Evolutionary conservation across 2,888 invertebrate species (phyloP), one percentile per base, ranked within the genome.

Genomic region (Meloe dianella): DNA sequence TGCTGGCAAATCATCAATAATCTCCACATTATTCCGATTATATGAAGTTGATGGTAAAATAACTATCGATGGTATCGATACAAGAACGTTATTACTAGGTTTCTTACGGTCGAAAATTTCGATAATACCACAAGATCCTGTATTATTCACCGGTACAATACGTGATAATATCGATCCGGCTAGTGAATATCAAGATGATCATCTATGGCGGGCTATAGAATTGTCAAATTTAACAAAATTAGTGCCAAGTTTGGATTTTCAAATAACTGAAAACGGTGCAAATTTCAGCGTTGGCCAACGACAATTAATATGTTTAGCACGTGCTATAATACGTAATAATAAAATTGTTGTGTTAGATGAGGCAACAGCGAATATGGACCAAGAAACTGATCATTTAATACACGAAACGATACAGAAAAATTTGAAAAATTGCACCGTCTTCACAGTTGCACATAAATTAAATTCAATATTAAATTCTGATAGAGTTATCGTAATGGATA

Each of bases 151-250:
- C 0, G 96, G 95, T 54, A 91, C 93, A 9, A 87, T 97, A 85
- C 86, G 96, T 1, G 90, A 90, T 77, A 97, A 96, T 84, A 86
- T 97, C 63, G 96, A 96, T 85, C 96, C 96, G 94, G 80, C 88
- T 47, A 20, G 90, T 65, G 89, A 90, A 76, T 91, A 91, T 78
- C 86, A 88, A 0, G 96, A 96, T 75, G 87, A 88, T 14, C 87
- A 91, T 65, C 83, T 97, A 1, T 96, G 96, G 96, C 86, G 88
- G 67, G 93, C 92, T 0, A 84, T 96, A 27, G 20, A 47, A 20
- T 47, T 47, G 8, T 8, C 47, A 2, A 92, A 93, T 71, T 93
- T 47, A 81, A 83, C 66, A 90, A 85, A 47, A 47, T 20, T 47
- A 2, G 47, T 47, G 9, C 20, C 47, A 0, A 41, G 17, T 47